These are phyloP conservation scores for Aproaerema taeniolella DNA, from an alignment of 2,888 invertebrate genomes.

Conservation along the genomic window DNA sequence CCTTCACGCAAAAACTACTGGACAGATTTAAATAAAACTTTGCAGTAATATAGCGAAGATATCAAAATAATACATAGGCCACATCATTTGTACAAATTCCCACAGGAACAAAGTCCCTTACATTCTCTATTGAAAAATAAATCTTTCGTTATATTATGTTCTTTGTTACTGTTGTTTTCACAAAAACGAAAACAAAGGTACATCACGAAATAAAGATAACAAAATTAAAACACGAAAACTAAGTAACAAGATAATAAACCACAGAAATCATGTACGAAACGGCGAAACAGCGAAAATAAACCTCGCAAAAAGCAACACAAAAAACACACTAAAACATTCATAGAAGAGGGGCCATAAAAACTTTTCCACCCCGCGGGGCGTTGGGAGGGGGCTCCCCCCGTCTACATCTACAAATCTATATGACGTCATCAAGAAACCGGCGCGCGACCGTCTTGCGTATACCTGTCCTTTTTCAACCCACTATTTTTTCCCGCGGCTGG, in stretches of 20 bases:
- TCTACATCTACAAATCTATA: constrained; percentile 73
- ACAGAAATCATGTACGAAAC: constrained; percentile 12
- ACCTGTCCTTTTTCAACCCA: constrained; percentile 46
- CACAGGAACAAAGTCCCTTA: too few species aligned
- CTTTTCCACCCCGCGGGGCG: constrained; percentile 45
- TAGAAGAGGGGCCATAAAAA: constrained; percentile 49
- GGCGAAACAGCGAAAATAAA: constrained; percentile 6
- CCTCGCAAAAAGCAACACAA: constrained; percentile 20
- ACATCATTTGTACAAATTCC: too few species aligned
- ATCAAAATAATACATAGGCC: too few species aligned
- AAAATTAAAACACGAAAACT: background rate
- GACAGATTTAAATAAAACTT: too few species aligned
- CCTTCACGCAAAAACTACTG: too few species aligned
- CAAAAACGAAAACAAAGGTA: too few species aligned
- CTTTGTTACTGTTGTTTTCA: too few species aligned
- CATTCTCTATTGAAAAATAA: too few species aligned
- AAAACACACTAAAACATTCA: constrained; percentile 51
- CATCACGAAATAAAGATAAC: too few species aligned
- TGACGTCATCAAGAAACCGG: constrained; percentile 73
- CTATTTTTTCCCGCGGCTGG: constrained; percentile 27
- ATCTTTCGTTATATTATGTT: too few species aligned
- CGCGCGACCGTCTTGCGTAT: constrained; percentile 60
- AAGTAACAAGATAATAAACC: constrained; percentile 16
- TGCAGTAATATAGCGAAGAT: too few species aligned
- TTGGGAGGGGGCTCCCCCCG: constrained; percentile 35